Conservation (phyloP, 2,888 invertebrate genomes). For the Agrotis exclamationis region DNA sequence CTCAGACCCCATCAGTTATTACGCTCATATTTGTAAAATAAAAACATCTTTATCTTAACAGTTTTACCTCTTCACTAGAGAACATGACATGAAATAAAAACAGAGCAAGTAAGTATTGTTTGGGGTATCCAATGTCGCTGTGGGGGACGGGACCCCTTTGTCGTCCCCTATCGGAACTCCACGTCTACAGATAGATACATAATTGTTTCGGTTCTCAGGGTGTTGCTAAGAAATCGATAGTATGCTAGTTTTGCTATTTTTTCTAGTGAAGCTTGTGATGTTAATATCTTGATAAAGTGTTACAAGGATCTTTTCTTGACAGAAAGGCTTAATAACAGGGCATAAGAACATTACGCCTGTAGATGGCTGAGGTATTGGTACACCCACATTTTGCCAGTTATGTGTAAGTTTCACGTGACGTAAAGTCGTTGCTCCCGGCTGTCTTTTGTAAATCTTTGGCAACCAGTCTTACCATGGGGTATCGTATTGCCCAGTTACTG, state of each 20-base stretch:
- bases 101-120: slow-evolving; percentile 25
- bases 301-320: too few species aligned
- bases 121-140: slow-evolving; percentile 25
- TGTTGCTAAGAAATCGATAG: slow-evolving; percentile 32
- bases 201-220: slow-evolving; percentile 39
- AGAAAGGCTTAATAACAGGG: too few species aligned
- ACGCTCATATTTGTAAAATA: neutral
- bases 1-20: neutral
- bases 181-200: slow-evolving; percentile 24
- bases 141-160: slow-evolving; percentile 30
- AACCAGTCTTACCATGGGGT: too few species aligned
- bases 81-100: slow-evolving; percentile 22
- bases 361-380: too few species aligned
- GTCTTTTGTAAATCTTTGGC: too few species aligned
- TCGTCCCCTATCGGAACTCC: slow-evolving; percentile 33
- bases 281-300: neutral
- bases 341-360: too few species aligned
- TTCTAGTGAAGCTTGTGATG: neutral
- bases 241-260: slow-evolving; percentile 1
- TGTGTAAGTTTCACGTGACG: too few species aligned
- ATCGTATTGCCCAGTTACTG: too few species aligned
- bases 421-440: too few species aligned
- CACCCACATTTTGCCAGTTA: too few species aligned
- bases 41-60: neutral
- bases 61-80: neutral